phyloP scores from a whole-genome alignment of 2,113 vertebrate genomes.

The Melozone crissalis region DNA sequence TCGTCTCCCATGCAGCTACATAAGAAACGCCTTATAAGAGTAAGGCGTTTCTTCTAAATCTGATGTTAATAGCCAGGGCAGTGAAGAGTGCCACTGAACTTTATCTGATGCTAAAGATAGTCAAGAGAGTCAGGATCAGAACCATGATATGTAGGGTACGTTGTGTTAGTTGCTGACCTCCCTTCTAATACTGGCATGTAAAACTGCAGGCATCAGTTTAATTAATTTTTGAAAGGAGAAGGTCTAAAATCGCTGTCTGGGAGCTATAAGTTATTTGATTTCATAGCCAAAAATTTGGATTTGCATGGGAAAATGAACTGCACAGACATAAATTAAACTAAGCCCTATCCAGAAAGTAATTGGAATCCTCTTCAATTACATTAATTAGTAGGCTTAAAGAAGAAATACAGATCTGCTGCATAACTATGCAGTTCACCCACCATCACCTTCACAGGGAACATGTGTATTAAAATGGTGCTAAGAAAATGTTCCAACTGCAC shows the following conservation, averaged over 20 bases:
- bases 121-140: background rate
- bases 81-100: background rate
- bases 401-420: background rate
- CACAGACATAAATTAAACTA: background rate
- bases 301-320: conserved; percentile 17
- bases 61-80: background rate
- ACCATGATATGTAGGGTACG: background rate
- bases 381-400: background rate
- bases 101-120: background rate
- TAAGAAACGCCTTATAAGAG: background rate
- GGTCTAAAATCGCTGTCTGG: background rate
- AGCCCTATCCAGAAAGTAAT: background rate
- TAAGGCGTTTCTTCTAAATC: too few species aligned
- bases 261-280: background rate
- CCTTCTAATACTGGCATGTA: background rate
- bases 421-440: background rate
- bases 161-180: background rate
- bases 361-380: background rate
- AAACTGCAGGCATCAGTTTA: background rate
- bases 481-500: background rate
- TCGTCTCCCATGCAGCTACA: background rate
- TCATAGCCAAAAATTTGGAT: background rate
- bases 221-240: conserved; percentile 5
- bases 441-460: background rate
- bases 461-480: background rate